Conservation (phyloP, 2,888 invertebrate genomes). For the Coronaproctus castanopsis region DNA sequence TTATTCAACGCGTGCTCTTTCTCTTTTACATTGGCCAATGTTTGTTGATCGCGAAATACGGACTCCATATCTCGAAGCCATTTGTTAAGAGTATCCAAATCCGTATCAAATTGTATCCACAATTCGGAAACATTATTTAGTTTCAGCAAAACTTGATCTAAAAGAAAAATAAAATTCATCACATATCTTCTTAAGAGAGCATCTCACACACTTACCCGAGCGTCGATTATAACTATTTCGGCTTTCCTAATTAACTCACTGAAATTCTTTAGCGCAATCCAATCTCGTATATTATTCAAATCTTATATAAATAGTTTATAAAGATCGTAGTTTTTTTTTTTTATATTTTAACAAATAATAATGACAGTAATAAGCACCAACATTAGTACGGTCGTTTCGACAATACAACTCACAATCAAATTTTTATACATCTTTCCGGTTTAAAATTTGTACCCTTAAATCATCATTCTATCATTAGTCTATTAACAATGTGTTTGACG, state of each 20-base stretch:
- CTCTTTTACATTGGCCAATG: constrained; percentile 58
- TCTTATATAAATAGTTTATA: too few relatives aligned
- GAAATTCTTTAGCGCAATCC: too few relatives aligned
- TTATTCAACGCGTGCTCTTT: constrained; percentile 50
- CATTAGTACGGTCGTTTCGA: too few relatives aligned
- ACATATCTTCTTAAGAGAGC: background rate
- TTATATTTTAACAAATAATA: too few relatives aligned
- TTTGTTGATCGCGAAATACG: constrained; percentile 63
- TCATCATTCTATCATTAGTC: too few relatives aligned
- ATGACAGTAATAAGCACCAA: too few relatives aligned
- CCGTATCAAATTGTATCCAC: constrained; percentile 73
- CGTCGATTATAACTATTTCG: too few relatives aligned
- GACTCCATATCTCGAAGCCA: constrained; percentile 74
- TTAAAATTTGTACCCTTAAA: background rate
- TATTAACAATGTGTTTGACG: background rate
- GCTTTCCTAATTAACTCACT: too few relatives aligned
- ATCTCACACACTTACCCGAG: too few relatives aligned
- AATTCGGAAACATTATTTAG: constrained; percentile 49
- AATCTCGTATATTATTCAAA: too few relatives aligned
- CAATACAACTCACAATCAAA: background rate
- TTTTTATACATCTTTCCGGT: background rate
- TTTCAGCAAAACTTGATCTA: constrained; percentile 44
- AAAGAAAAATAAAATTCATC: background rate
- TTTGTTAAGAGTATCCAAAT: constrained; percentile 54
- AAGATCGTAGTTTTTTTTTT: too few relatives aligned